Percentiles rank a stretch among this genome's conserved stretches.
These are phyloP conservation scores for Rhogogaster chlorosoma DNA, from an alignment of 2,888 invertebrate species.

Conservation along the genomic window DNA sequence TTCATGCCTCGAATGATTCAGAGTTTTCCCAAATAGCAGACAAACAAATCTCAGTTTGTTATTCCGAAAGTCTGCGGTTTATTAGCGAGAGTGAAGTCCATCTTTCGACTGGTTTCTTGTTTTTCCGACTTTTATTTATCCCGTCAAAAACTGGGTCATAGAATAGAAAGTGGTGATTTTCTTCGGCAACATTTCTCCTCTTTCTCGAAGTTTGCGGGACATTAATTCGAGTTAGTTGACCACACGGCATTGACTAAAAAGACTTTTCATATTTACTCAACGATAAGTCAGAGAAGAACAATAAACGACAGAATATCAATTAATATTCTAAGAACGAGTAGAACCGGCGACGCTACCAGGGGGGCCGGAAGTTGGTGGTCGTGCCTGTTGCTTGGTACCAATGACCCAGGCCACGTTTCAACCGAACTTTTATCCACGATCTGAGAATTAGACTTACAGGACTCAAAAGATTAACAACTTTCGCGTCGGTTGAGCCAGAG, in stretches of 20 bases:
- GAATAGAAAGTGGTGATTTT: not conserved
- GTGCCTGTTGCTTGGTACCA: slow-evolving; percentile 2
- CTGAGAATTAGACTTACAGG: not conserved
- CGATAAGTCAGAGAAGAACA: not conserved
- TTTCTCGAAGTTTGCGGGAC: not conserved
- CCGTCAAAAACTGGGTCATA: not conserved
- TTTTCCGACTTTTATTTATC: not conserved
- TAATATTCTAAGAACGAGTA: slow-evolving; percentile 44
- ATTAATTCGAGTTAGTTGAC: not conserved
- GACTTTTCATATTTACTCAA: not conserved
- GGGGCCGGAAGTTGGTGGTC: slow-evolving; percentile 38
- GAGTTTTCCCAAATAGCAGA: not conserved
- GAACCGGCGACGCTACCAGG: slow-evolving; percentile 24
- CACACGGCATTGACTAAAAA: not conserved
- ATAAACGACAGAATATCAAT: not conserved
- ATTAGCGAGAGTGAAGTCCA: not conserved
- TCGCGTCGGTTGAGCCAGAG: not conserved
- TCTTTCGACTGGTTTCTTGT: not conserved
- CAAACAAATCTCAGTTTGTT: not conserved
- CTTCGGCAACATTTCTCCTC: not conserved
- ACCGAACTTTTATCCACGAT: not conserved
- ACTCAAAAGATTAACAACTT: not conserved
- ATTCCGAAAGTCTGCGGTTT: not conserved
- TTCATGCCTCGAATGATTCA: too few species aligned
- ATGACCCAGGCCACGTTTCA: slow-evolving; percentile 3